Base-by-base conservation (phyloP, 1,140 invertebrate species). In the Samia ricini region DNA sequence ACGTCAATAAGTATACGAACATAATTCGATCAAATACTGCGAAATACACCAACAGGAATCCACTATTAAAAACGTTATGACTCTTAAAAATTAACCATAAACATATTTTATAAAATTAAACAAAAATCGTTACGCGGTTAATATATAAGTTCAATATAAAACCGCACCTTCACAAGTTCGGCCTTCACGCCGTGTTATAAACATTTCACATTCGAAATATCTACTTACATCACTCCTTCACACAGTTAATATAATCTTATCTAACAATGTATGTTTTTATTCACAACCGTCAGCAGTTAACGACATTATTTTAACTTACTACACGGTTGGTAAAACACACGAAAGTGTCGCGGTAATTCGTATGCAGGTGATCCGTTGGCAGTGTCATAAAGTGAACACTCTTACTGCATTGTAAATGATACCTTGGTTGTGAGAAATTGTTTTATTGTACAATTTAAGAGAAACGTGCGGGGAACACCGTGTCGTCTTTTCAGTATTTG, bases 341-440 rank as follows among this genome's bases (percentile, higher is more conserved):
- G 77, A 82, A 84, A 86, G 81, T 82, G 72, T 69, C 71, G 33
- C 56, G 68, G 65, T 69, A 67, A 83, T 86, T 83, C 76, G 79
- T 82, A 86, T 84, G 76, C 82, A 61, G 73, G 56, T 61, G 66
- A 63, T 69, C 29, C 66, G 51, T 42, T 69, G 70, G 29, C 55
- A 54, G 60, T 66, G 76, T 76, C 76, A 80, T 84, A 86, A 83
- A 81, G 63, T 56, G 69, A 68, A 65, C 57, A 68, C 76, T 68
- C 61, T 64, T 69, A 64, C 64, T 77, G 80, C 80, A 82, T 83
- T 76, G 76, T 74, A 76, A 83, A 73, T 65, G 69, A 64, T 62
- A 56, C 65, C 55, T 69, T 21, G 60, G 56, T 21, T 61, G 50
- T 22, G 24, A 66, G 70, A 72, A 72, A 72, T 70, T 76, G 66